Percentiles rank a stretch among this genome's conserved stretches.
Conservation (phyloP, 2,113 vertebrate species). For the Archocentrus centrarchus region DNA sequence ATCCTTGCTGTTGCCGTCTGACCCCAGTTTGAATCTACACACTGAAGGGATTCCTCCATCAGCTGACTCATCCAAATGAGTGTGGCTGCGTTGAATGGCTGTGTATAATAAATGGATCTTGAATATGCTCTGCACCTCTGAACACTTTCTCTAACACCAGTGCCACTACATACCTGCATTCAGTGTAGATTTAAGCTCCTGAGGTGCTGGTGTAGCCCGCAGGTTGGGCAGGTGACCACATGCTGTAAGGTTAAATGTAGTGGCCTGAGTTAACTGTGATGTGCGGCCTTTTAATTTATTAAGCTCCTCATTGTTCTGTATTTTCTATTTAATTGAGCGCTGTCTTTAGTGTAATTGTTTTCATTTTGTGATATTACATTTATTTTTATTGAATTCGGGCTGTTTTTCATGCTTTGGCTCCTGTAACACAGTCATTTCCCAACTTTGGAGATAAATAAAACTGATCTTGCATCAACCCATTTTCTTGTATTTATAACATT, state of each 20-base stretch:
- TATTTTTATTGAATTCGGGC: too few relatives aligned
- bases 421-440: too few relatives aligned
- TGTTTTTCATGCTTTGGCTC: too few relatives aligned
- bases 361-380: too few relatives aligned
- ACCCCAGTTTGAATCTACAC: background rate
- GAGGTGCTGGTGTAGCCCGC: background rate
- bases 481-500: too few relatives aligned
- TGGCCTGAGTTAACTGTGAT: background rate
- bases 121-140: background rate
- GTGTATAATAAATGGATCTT: background rate
- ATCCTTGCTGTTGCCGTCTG: background rate
- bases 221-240: background rate
- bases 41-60: background rate
- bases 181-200: background rate
- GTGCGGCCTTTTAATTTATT: background rate
- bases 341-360: too few relatives aligned
- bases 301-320: too few relatives aligned
- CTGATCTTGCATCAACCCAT: too few relatives aligned
- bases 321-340: too few relatives aligned
- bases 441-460: too few relatives aligned
- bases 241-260: background rate
- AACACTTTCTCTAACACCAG: too few relatives aligned
- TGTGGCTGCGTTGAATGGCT: background rate
- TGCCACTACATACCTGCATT: background rate
- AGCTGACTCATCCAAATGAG: background rate